phyloP scores from a whole-genome alignment of 2,797 vertebrate genomes.

The Chrosomus eos region DNA sequence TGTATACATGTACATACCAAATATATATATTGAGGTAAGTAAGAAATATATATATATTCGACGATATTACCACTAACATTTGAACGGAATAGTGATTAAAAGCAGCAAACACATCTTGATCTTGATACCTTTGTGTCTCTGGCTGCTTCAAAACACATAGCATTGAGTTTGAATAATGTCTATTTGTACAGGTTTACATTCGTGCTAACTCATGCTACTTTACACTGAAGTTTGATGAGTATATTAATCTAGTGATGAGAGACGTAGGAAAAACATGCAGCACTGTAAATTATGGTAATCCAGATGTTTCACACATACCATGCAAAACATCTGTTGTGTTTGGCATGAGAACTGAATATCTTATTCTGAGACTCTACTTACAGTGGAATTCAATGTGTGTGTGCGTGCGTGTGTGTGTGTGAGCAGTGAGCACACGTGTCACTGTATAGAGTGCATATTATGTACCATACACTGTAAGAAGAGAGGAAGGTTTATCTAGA shows the following conservation, averaged over 20 bases:
- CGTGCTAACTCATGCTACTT: not conserved
- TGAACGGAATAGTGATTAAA: not conserved
- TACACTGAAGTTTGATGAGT: constrained; percentile 12
- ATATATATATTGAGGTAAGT: too few relatives aligned
- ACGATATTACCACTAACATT: not conserved
- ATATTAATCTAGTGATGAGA: constrained; percentile 35
- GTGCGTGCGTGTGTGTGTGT: not conserved
- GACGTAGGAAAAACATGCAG: constrained; percentile 28
- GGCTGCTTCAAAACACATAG: not conserved
- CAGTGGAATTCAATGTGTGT: constrained; percentile 3
- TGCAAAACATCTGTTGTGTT: constrained; percentile 46
- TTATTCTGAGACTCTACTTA: constrained; percentile 16
- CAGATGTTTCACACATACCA: constrained; percentile 34
- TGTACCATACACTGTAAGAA: constrained; percentile 2
- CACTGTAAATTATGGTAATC: constrained; percentile 19
- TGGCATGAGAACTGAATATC: constrained; percentile 39
- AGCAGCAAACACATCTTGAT: not conserved
- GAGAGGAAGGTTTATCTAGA: constrained; percentile 34
- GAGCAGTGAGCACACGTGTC: not conserved
- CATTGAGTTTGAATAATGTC: not conserved
- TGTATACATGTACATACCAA: too few relatives aligned
- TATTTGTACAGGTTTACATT: constrained; percentile 1
- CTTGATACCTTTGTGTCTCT: not conserved
- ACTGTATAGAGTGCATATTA: not conserved
- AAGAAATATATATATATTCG: too few relatives aligned